These are phyloP conservation scores for Drosophila prostipennis DNA, from an alignment of 2,888 invertebrate species.

Conservation along the genomic window DNA sequence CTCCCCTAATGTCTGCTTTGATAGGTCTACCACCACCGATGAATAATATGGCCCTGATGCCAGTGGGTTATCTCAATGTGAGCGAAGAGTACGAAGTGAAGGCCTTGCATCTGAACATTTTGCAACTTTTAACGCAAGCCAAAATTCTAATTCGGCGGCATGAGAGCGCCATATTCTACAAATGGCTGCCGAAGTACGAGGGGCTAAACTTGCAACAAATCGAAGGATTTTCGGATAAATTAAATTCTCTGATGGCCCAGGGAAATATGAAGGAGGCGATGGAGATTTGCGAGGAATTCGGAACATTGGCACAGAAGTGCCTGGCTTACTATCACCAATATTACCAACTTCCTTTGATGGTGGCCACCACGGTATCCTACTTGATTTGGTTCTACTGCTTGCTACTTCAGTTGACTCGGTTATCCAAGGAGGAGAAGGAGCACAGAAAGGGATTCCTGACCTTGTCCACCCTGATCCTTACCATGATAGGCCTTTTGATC, in stretches of 20 bases:
- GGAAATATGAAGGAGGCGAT: conserved; percentile 76
- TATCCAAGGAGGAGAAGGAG: conserved; percentile 59
- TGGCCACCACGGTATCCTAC: conserved; percentile 88
- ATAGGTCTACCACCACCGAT: conserved; percentile 94
- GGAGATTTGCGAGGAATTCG: conserved; percentile 85
- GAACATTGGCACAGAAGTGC: conserved; percentile 88
- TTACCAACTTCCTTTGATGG: conserved; percentile 89
- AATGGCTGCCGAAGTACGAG: conserved; percentile 59
- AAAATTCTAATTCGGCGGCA: conserved; percentile 62
- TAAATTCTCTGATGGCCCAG: conserved; percentile 12
- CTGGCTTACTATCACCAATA: conserved; percentile 93
- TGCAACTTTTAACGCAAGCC: conserved; percentile 89
- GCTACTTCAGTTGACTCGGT: conserved; percentile 49
- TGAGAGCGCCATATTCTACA: conserved; percentile 64
- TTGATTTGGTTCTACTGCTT: conserved; percentile 89
- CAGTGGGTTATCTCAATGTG: conserved; percentile 70
- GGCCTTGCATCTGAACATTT: conserved; percentile 90
- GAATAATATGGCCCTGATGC: conserved; percentile 87
- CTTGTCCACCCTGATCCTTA: conserved; percentile 5
- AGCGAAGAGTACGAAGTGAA: conserved; percentile 84
- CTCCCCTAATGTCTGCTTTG: conserved; percentile 94
- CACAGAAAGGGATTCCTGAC: conserved; percentile 85
- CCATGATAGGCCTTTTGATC: conserved; percentile 19
- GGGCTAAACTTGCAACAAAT: conserved; percentile 50
- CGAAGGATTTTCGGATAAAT: conserved; percentile 11